Base-by-base conservation (phyloP, 2,888 invertebrate species). In the Chirona hameri region DNA sequence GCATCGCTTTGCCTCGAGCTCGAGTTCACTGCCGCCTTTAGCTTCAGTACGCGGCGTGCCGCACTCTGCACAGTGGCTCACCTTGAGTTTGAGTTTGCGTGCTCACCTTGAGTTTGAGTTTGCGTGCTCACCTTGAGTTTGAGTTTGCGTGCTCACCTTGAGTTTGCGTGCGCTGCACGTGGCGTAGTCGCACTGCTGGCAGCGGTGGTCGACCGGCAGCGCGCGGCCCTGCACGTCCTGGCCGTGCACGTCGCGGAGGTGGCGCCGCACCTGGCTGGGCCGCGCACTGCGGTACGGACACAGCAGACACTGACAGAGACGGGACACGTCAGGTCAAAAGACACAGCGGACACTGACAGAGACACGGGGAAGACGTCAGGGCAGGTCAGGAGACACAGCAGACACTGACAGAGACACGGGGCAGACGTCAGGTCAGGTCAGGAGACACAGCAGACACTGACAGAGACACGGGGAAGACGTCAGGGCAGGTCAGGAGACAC, bases 61-160 rank as follows among this genome's bases (percentile, higher is more conserved):
- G n/a, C n/a, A n/a, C n/a, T n/a, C n/a, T n/a, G 14, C 15, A 21
- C 21, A 24, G 60, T 21, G 60, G 4, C 76, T 72, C 27, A 82
- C 82, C 79, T 60, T 57, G 31, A 82, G 79, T 55, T 82, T 82
- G 57, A 60, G 60, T 39, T 39, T n/a, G 57, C 79, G 24, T 21
- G 4, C 76, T 72, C 27, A 82, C 82, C 79, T 60, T 57, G 31
- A 82, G 79, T 55, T 82, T 82, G 57, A 60, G 60, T 39, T 39
- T n/a, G 57, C 79, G 24, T 21, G 4, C 76, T 72, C 27, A 82
- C 82, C 79, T 60, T 57, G 31, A 82, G 79, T 55, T 82, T 82
- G 57, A 60, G 60, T 39, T 39, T n/a, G 57, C 79, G 24, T 21
- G 4, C 76, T 72, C 27, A 82, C 82, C 79, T 60, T 57, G 31